These are phyloP conservation scores for Portevinia maculata DNA, from an alignment of 2,888 invertebrate genomes.

Conservation along the genomic window DNA sequence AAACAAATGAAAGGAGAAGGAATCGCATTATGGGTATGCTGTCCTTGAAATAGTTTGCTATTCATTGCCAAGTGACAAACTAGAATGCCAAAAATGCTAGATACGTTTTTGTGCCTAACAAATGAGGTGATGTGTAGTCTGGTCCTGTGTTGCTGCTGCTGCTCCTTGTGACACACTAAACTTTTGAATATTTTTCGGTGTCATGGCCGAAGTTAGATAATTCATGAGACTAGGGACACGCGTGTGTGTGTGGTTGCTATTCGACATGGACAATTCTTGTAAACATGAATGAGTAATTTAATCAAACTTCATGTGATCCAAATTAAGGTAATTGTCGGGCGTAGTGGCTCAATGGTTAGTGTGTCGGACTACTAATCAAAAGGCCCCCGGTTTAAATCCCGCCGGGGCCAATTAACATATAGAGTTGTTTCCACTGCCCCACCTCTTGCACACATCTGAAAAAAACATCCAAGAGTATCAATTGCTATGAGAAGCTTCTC, in stretches of 20 bases:
- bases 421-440: too few relatives aligned
- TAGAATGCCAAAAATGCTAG: constrained; percentile 38
- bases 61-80: constrained; percentile 47
- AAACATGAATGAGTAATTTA: constrained; percentile 15
- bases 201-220: neutral
- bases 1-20: constrained; percentile 1
- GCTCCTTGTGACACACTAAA: neutral
- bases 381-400: too few relatives aligned
- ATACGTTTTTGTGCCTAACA: constrained; percentile 27
- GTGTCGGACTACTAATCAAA: too few relatives aligned
- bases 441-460: too few relatives aligned
- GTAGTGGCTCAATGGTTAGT: too few relatives aligned
- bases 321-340: too few relatives aligned
- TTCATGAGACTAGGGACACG: neutral
- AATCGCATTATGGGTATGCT: constrained; percentile 8
- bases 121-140: constrained; percentile 16
- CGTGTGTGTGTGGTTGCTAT: neutral
- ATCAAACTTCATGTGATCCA: neutral
- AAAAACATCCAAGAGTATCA: too few relatives aligned
- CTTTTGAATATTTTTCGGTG: constrained; percentile 3
- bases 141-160: too few relatives aligned
- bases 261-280: neutral
- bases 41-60: constrained; percentile 38
- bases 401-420: too few relatives aligned
- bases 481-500: too few relatives aligned